A percentile compares a stretch with the other conserved stretches of the same genome.
These are phyloP conservation scores for Unio pictorum DNA, from an alignment of 2,888 invertebrate species.

Conservation along the genomic window DNA sequence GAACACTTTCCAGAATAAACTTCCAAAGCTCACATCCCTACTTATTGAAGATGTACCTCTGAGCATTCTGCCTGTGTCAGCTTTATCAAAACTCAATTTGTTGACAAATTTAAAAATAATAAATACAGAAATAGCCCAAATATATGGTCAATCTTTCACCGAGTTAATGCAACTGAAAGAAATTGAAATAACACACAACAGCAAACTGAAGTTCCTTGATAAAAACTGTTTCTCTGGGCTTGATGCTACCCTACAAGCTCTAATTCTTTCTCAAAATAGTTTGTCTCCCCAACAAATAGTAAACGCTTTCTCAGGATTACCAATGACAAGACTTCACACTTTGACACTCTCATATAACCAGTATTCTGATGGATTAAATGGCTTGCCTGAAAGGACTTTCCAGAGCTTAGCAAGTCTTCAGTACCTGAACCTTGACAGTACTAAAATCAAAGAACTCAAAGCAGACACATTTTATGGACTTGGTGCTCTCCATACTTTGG, in stretches of 20 bases:
- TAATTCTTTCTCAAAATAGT: too few relatives aligned
- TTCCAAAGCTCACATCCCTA: constrained; percentile 29
- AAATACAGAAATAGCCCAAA: constrained; percentile 27
- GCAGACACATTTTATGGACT: constrained; percentile 37
- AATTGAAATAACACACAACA: constrained; percentile 38
- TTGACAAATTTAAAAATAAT: constrained; percentile 31
- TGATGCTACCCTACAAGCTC: too few relatives aligned
- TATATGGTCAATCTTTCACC: constrained; percentile 30
- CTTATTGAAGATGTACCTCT: constrained; percentile 23
- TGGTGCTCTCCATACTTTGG: constrained; percentile 34
- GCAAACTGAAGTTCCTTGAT: constrained; percentile 28
- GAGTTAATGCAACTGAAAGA: constrained; percentile 25
- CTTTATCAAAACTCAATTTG: constrained; percentile 22
- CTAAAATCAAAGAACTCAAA: constrained; percentile 25
- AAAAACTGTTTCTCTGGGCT: constrained; percentile 35
- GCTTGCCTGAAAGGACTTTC: constrained; percentile 35
- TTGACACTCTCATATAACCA: constrained; percentile 23
- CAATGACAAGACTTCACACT: too few relatives aligned
- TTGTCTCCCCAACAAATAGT: too few relatives aligned
- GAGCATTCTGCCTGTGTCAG: constrained; percentile 27
- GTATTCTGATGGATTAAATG: constrained; percentile 8
- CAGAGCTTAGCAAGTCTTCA: constrained; percentile 39
- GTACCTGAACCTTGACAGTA: constrained; percentile 39
- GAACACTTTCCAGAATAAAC: constrained; percentile 27
- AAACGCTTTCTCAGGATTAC: too few relatives aligned